These are phyloP conservation scores for Campoletis raptor DNA, from an alignment of 2,888 invertebrate species.

Conservation along the genomic window DNA sequence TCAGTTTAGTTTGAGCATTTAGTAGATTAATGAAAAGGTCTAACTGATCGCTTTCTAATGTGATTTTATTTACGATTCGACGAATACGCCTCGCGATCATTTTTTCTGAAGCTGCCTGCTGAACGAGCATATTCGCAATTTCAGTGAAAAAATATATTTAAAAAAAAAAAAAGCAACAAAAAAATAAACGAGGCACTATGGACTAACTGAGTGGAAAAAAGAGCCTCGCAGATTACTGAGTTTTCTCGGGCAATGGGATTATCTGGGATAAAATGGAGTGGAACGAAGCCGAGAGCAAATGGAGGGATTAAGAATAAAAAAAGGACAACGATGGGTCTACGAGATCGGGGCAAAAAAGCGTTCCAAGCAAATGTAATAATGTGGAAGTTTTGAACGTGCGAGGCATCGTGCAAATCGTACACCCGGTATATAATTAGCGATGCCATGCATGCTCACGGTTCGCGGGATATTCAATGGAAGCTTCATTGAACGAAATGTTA, in stretches of 20 bases:
- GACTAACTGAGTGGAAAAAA: conserved; percentile 2
- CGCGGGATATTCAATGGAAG: conserved; percentile 79
- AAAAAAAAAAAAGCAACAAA: neutral
- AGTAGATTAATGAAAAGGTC: too few relatives aligned
- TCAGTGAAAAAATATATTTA: neutral
- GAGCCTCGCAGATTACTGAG: neutral
- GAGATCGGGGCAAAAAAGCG: conserved; percentile 68
- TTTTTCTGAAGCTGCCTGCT: neutral
- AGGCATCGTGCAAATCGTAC: conserved; percentile 69
- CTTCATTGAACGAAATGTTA: conserved; percentile 83
- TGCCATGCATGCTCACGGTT: conserved; percentile 78
- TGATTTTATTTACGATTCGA: too few relatives aligned
- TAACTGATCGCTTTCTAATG: too few relatives aligned
- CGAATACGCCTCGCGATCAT: too few relatives aligned
- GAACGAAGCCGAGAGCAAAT: conserved; percentile 18
- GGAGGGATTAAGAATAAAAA: conserved; percentile 30
- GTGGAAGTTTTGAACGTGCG: conserved; percentile 51
- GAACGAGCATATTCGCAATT: neutral
- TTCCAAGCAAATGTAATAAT: conserved; percentile 62
- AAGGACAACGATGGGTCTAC: conserved; percentile 50
- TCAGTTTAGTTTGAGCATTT: neutral
- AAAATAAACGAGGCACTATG: neutral
- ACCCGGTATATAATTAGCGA: conserved; percentile 81
- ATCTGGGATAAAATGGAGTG: conserved; percentile 34
- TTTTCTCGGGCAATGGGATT: conserved; percentile 34